These are phyloP conservation scores for Poeciliopsis occidentalis DNA, from an alignment of 2,113 vertebrate species.

Conservation along the genomic window DNA sequence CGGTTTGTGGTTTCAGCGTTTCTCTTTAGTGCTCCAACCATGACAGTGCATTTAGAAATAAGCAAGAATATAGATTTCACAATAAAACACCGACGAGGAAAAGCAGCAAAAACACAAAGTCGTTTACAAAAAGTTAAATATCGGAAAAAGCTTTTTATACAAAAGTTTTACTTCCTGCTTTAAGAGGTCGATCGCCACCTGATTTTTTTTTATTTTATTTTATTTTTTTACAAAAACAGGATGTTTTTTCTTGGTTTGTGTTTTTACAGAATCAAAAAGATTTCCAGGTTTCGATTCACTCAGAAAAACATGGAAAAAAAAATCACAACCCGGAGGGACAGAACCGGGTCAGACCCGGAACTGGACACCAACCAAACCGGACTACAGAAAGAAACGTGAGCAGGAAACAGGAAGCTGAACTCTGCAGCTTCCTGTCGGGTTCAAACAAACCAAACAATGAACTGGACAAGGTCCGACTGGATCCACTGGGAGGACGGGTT, in stretches of 20 bases:
- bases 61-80: constrained; percentile 82
- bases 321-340: constrained; percentile 77
- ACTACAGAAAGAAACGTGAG: constrained; percentile 10
- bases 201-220: not conserved
- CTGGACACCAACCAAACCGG: constrained; percentile 58
- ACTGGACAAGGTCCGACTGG: constrained; percentile 18
- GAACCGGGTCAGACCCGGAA: constrained; percentile 74
- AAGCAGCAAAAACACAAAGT: constrained; percentile 73
- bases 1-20: constrained; percentile 39
- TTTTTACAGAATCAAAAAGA: constrained; percentile 85
- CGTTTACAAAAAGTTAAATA: constrained; percentile 83
- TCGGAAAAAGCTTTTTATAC: constrained; percentile 78
- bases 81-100: constrained; percentile 79
- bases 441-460: not conserved
- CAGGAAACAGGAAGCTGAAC: not conserved
- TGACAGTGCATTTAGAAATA: constrained; percentile 84
- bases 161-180: constrained; percentile 76
- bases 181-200: constrained; percentile 57
- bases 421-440: constrained; percentile 22
- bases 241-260: constrained; percentile 70
- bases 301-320: constrained; percentile 83
- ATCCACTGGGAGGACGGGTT: constrained; percentile 13
- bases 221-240: constrained; percentile 79
- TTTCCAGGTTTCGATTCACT: constrained; percentile 82
- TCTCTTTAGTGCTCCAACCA: constrained; percentile 76